Evolutionary conservation across 2,113 vertebrate genomes (phyloP).

Genomic region (Hyaena hyaena): DNA sequence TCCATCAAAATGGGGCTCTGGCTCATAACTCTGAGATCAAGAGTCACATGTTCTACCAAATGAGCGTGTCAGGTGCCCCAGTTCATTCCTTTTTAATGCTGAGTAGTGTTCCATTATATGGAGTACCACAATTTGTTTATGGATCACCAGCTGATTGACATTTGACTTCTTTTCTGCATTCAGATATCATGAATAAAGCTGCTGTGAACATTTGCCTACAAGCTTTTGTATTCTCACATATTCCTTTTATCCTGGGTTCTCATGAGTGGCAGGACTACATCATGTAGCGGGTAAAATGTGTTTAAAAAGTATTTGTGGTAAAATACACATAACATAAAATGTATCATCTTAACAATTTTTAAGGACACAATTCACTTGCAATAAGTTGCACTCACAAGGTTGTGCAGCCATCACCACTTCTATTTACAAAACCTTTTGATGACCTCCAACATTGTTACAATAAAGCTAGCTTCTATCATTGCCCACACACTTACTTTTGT

Average conservation of each 20-base stretch:
- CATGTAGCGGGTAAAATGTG: too few species aligned
- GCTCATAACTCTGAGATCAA: background rate
- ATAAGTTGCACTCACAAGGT: background rate
- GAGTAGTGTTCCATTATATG: background rate
- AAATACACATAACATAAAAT: background rate
- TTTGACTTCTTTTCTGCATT: background rate
- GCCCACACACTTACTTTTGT: background rate
- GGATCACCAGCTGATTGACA: background rate
- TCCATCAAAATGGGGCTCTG: background rate
- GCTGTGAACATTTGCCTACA: background rate
- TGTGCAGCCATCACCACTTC: background rate
- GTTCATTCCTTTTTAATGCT: background rate
- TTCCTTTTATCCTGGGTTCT: background rate
- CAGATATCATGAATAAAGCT: background rate
- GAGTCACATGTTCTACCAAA: background rate
- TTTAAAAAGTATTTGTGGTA: background rate
- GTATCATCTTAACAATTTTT: background rate
- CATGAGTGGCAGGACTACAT: background rate
- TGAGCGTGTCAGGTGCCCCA: background rate
- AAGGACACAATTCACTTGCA: background rate
- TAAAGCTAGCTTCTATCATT: background rate
- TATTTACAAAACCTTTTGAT: background rate
- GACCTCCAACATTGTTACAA: background rate
- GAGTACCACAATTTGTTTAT: background rate
- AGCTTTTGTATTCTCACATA: background rate